These are phyloP conservation scores for Furnarius figulus DNA, from an alignment of 2,113 vertebrate genomes.

Conservation along the genomic window DNA sequence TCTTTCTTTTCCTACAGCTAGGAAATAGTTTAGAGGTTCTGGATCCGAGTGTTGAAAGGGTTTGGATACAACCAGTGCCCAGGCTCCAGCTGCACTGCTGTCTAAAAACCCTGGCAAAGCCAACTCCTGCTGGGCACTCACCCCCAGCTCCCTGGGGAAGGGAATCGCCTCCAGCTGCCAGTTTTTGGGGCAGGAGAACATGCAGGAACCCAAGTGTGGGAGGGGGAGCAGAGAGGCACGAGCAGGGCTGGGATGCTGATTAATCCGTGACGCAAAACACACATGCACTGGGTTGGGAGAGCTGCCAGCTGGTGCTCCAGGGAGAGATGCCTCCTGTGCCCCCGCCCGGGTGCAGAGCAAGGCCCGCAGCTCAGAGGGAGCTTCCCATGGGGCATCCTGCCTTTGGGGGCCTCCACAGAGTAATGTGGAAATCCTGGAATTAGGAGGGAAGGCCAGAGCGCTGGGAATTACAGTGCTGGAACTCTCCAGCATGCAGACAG, in stretches of 20 bases:
- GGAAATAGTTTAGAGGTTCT: neutral
- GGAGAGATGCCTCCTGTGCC: neutral
- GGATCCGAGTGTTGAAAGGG: neutral
- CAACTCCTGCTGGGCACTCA: neutral
- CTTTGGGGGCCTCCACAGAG: neutral
- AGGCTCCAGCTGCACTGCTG: neutral
- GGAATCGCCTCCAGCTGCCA: neutral
- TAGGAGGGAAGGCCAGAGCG: fast-evolving
- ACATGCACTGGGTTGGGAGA: neutral
- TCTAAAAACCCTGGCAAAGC: neutral
- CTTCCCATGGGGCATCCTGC: fast-evolving
- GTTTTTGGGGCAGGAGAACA: neutral
- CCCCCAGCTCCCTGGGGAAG: neutral
- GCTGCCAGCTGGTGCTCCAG: neutral
- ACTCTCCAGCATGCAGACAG: neutral
- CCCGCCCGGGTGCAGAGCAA: neutral
- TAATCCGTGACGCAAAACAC: neutral
- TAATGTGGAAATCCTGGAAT: fast-evolving
- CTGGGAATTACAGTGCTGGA: neutral
- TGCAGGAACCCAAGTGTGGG: neutral
- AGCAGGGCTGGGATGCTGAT: neutral
- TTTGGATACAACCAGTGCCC: neutral
- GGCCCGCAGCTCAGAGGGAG: neutral
- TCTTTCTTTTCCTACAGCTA: neutral
- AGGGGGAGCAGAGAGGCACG: neutral